These are phyloP conservation scores for Cyanoderma ruficeps DNA, from an alignment of 2,113 vertebrate species.

Conservation along the genomic window DNA sequence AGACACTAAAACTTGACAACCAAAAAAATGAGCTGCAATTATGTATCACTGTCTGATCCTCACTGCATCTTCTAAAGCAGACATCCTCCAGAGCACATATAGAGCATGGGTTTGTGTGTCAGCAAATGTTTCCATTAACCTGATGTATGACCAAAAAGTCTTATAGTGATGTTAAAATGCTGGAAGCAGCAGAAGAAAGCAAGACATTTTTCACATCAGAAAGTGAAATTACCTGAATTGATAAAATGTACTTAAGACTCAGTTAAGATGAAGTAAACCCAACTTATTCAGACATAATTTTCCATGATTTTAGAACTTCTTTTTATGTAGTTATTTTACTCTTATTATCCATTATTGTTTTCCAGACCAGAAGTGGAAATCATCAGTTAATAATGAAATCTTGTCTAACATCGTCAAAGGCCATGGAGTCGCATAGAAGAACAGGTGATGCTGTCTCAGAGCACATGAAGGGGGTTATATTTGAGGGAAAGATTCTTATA, in stretches of 20 bases:
- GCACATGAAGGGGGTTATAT: neutral
- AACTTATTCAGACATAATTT: neutral
- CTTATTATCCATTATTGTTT: neutral
- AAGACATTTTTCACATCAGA: neutral
- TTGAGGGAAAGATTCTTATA: neutral
- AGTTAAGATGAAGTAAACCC: neutral
- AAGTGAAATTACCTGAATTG: neutral
- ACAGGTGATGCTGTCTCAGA: neutral
- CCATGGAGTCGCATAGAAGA: neutral
- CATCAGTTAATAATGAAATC: neutral
- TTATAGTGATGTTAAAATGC: neutral
- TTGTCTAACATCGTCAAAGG: neutral
- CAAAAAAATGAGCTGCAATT: neutral
- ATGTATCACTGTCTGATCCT: neutral
- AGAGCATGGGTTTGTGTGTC: neutral
- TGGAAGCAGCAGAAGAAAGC: neutral
- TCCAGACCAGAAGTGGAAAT: neutral
- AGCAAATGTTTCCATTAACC: neutral
- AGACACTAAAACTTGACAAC: neutral
- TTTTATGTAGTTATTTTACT: neutral
- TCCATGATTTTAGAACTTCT: neutral
- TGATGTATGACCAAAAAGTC: rapidly evolving
- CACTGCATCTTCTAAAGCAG: neutral
- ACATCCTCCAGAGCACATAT: neutral
- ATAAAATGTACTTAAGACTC: neutral